phyloP scores from a whole-genome alignment of 2,797 vertebrate genomes.

The Hybognathus amarus region DNA sequence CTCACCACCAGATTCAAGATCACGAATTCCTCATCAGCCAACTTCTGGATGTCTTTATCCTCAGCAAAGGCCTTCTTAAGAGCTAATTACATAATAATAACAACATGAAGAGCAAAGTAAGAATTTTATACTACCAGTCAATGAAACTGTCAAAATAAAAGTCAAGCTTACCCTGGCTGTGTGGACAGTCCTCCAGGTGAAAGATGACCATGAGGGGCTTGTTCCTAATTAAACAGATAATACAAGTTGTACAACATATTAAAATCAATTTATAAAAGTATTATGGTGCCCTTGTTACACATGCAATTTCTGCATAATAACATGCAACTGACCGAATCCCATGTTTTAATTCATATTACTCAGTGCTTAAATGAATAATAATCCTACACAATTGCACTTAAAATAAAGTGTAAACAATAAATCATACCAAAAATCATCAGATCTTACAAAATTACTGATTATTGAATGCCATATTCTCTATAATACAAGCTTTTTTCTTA shows the following conservation, averaged over 20 bases:
- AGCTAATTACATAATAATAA: constrained; percentile 69
- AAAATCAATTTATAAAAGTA: not conserved
- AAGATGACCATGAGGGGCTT: constrained; percentile 94
- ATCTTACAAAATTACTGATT: not conserved
- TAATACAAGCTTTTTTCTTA: constrained; percentile 63
- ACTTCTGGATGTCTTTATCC: constrained; percentile 84
- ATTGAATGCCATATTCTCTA: not conserved
- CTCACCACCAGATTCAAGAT: constrained; percentile 91
- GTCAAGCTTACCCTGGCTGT: constrained; percentile 83
- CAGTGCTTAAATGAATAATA: not conserved
- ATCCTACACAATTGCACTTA: not conserved
- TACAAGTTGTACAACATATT: not conserved
- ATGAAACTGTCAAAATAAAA: not conserved
- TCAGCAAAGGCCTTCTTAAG: constrained; percentile 89
- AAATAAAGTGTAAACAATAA: not conserved
- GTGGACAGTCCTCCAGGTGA: constrained; percentile 91
- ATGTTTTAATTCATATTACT: not conserved
- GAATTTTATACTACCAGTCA: not conserved
- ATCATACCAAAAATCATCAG: not conserved
- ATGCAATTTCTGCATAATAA: not conserved
- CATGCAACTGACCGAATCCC: not conserved
- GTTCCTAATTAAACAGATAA: constrained; percentile 78
- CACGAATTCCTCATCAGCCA: constrained; percentile 87
- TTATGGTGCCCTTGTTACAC: not conserved
- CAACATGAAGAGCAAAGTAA: not conserved